Evolutionary conservation across 2,888 invertebrate species (phyloP).

Genomic region (Drosophila vallismaia): DNA sequence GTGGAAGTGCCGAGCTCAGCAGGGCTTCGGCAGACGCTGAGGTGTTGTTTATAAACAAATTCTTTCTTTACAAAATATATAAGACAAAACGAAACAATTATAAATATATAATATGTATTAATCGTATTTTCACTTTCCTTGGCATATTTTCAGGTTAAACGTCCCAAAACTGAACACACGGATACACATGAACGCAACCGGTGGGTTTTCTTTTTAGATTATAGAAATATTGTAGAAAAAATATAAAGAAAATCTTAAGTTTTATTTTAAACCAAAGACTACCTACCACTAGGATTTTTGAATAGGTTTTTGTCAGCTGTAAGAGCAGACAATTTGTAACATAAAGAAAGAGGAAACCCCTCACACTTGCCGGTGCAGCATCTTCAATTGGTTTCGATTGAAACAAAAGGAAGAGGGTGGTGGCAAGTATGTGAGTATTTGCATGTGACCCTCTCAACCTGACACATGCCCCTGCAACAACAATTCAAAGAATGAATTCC

Average conservation of each 20-base stretch:
- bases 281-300: background rate
- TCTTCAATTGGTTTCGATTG: conserved; percentile 55
- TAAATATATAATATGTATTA: conserved; percentile 31
- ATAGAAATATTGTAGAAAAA: background rate
- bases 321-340: conserved; percentile 60
- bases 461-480: conserved; percentile 55
- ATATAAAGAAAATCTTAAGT: background rate
- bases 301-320: conserved; percentile 30
- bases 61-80: conserved; percentile 28
- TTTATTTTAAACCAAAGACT: background rate
- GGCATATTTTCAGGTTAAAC: conserved; percentile 87
- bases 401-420: conserved; percentile 22
- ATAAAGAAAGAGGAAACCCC: conserved; percentile 25
- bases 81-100: background rate
- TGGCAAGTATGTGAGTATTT: conserved; percentile 36
- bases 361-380: conserved; percentile 60
- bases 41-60: conserved; percentile 75
- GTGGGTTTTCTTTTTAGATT: conserved; percentile 84
- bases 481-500: conserved; percentile 73
- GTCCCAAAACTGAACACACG: conserved; percentile 88
- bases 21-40: conserved; percentile 31
- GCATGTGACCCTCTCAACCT: conserved; percentile 50
- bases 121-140: conserved; percentile 14
- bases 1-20: conserved; percentile 36
- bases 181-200: conserved; percentile 88